Conservation (phyloP, 1,140 invertebrate genomes). For the Armadillidium nasatum region DNA sequence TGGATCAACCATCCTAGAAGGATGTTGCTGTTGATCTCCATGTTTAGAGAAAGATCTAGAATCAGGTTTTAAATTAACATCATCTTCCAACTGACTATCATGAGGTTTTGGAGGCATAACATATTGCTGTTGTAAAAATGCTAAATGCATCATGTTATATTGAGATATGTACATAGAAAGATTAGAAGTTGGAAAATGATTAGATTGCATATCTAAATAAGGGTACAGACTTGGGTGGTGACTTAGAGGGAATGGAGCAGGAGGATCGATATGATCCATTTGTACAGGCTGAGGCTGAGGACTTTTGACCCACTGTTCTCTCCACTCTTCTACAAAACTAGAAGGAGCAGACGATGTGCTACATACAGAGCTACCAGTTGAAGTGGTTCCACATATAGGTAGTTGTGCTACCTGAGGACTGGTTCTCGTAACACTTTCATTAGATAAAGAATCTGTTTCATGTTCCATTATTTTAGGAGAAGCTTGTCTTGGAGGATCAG, state of each 20-base stretch:
- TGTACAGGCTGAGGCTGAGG: conserved; percentile 24
- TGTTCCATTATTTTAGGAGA: neutral
- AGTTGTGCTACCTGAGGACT: conserved; percentile 23
- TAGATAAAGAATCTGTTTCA: conserved; percentile 21
- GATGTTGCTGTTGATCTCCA: neutral
- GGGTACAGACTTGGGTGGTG: conserved; percentile 20
- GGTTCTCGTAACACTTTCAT: neutral
- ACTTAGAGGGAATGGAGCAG: conserved; percentile 10
- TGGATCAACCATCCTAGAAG: neutral
- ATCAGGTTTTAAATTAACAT: neutral
- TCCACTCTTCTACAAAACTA: conserved; percentile 29
- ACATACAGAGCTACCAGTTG: neutral
- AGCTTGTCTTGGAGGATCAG: conserved; percentile 21
- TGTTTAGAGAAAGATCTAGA: neutral
- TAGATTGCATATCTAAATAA: conserved; percentile 21
- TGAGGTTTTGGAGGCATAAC: neutral
- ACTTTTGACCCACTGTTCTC: conserved; percentile 38
- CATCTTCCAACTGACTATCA: conserved; percentile 1
- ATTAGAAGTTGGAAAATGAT: conserved; percentile 23
- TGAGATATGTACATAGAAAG: neutral
- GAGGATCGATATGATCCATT: conserved; percentile 29
- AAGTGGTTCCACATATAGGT: conserved; percentile 13
- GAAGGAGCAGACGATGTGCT: neutral
- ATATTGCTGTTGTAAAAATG: conserved; percentile 2
- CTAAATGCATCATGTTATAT: neutral